Conservation (phyloP, 1,140 invertebrate species). For the Trialeurodes vaporariorum region DNA sequence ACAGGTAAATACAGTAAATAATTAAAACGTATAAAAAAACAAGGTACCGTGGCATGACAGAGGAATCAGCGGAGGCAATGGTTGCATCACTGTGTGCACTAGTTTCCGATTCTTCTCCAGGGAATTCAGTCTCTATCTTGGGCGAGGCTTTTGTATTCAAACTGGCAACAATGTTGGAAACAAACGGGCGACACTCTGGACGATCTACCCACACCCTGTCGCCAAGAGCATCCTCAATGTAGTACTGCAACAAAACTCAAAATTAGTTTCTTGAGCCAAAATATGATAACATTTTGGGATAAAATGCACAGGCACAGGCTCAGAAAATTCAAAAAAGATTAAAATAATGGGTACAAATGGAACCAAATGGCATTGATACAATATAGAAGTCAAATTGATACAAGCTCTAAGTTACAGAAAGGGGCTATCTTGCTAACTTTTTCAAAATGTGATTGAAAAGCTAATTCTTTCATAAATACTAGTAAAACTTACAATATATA, state of each 20-base stretch:
- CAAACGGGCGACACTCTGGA: conserved; percentile 78
- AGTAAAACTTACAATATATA: no score
- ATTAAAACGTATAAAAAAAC: no score
- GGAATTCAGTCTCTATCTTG: conserved; percentile 20
- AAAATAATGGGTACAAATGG: no score
- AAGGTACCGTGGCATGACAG: neutral
- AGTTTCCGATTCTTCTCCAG: neutral
- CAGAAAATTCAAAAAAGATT: no score
- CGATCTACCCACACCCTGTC: conserved; percentile 89
- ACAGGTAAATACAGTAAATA: no score
- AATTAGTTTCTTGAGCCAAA: no score
- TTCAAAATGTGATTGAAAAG: no score
- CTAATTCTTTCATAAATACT: no score
- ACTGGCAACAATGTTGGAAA: conserved; percentile 82
- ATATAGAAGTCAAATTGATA: conserved; percentile 5
- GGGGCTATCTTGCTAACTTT: neutral
- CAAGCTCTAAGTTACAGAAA: conserved; percentile 13
- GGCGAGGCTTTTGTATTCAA: conserved; percentile 74
- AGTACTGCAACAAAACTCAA: conserved; percentile 48
- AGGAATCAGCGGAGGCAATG: neutral
- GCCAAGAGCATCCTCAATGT: conserved; percentile 85
- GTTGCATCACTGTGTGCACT: neutral
- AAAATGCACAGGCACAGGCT: no score
- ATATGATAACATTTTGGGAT: no score
- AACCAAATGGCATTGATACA: conserved; percentile 8